Base-by-base conservation (phyloP, 2,888 invertebrate genomes). In the Ganaspis brasiliensis region DNA sequence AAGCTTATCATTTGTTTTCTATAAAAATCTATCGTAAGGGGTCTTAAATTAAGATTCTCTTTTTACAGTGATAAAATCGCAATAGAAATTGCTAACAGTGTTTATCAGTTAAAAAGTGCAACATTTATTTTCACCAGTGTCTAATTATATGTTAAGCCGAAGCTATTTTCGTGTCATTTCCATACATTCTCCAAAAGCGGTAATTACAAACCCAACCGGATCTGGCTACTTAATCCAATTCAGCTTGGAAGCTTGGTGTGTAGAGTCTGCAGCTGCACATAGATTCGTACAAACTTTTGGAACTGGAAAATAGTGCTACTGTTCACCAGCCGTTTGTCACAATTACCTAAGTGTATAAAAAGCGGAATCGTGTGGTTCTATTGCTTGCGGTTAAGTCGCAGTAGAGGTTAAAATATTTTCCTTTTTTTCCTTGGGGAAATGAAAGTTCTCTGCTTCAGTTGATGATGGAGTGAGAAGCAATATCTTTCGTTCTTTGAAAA, bases 221-320 rank as follows among this genome's bases (percentile, higher is more conserved):
- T 61, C 35, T 19, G 35, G 61, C 37, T 61, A 61, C 61, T 37
- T 61, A 61, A 61, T 61, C 61, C 61, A 61, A 61, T 61, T 61
- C 61, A 61, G 35, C 61, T 37, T 37, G 6, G 61, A 37, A 61
- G 61, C 61, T 61, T 19, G 21, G 4, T 49, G n/a, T 45, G 61
- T n/a, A 57, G 31, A 57, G 26, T 26, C 12, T n/a, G 31, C 31
- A 31, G 26, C 31, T 19, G 37, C 19, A 61, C 37, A 49, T 49
- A 49, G 49, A 49, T 49, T 49, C 16, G 61, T 61, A 21, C 61
- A 61, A 61, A 61, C 37, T 61, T 61, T 61, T 12, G 61, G 37
- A 37, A 61, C 37, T 61, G 37, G 21, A 61, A 61, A 61, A 61
- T 61, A 5, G 26, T 35, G 6, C 59, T n/a, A 31, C 59, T 26